Evolutionary conservation across 2,113 vertebrate genomes (phyloP).

Genomic region (Oryzias woworae): DNA sequence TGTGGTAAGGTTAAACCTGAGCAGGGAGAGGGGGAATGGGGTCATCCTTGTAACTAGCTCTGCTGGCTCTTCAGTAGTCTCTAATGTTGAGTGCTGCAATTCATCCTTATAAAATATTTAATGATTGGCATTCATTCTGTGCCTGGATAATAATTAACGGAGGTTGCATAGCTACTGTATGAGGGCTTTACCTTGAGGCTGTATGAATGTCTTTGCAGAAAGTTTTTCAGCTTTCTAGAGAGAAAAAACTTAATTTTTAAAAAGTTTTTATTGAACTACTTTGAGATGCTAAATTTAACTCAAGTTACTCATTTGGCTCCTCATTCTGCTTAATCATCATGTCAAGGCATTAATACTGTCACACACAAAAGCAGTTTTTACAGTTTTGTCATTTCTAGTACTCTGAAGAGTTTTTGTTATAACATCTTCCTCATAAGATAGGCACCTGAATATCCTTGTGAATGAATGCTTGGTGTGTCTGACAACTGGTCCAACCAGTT

Average conservation of each 20-base stretch:
- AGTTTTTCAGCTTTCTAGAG: too few species aligned
- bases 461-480: conserved; percentile 14
- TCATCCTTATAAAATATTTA: conserved; percentile 70
- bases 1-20: conserved; percentile 3
- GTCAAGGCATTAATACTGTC: too few species aligned
- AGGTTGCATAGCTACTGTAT: conserved; percentile 42
- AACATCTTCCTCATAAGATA: conserved; percentile 7
- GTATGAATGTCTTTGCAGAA: conserved; percentile 9
- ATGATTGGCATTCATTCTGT: conserved; percentile 36
- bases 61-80: conserved; percentile 37
- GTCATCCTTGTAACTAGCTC: conserved; percentile 48
- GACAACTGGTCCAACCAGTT: conserved; percentile 54
- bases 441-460: not conserved
- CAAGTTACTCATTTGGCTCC: too few species aligned
- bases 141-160: conserved; percentile 40
- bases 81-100: conserved; percentile 60
- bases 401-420: not conserved
- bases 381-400: too few species aligned
- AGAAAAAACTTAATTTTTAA: too few species aligned
- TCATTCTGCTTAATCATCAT: too few species aligned
- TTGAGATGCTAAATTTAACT: too few species aligned
- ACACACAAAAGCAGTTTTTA: too few species aligned
- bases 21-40: conserved; percentile 32
- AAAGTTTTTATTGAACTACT: too few species aligned
- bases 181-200: conserved; percentile 21